Base-by-base conservation (phyloP, 2,888 invertebrate genomes). In the Nezara viridula region DNA sequence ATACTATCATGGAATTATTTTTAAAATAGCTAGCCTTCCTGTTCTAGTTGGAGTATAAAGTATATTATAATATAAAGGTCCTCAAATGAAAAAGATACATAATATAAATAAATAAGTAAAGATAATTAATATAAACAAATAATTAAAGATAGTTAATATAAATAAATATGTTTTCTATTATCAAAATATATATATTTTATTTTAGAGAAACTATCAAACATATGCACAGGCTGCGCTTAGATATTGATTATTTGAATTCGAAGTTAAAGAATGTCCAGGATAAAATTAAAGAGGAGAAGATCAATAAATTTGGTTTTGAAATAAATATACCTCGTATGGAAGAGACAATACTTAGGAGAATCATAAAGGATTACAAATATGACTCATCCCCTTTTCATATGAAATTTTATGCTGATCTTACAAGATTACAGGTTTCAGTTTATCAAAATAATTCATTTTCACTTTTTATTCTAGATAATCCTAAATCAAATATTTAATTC, bases 211-310 rank as follows among this genome's bases (percentile, higher is more conserved):
- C 96, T 92, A 94, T 95, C 90, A 94, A 94, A 0, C 96, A 96
- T 92, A 92, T 96, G 89, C 94, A 94, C 88, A 95, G 96, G 90
- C 96, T 96, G 95, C 95, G 95, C 92, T 93, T 95, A 0, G 96
- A 96, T 92, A 93, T 96, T 24, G 94, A 94, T 85, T 94, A 94
- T 86, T 96, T 96, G 96, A 93, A 94, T 16, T 92, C 93, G 0
- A 93, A 94, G 89, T 95, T 96, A 1, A 93, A 93, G 5, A 93
- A 93, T 16, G 92, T 96, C 9, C 94, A 95, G 89, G 94, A 94
- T 2, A 93, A 93, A 92, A 94, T 94, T 47, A 92, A 92, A 24
- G 92, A 93, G 52, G 93, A 93, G 81, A 94, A 95, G 94, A 93
- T 93, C 81, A 93, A 93, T 73, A 95, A 95, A 92, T 95, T 95